Percentiles rank a stretch among this genome's conserved stretches.
These are phyloP conservation scores for Hydrotaea cyrtoneurina DNA, from an alignment of 2,888 invertebrate species.

Conservation along the genomic window DNA sequence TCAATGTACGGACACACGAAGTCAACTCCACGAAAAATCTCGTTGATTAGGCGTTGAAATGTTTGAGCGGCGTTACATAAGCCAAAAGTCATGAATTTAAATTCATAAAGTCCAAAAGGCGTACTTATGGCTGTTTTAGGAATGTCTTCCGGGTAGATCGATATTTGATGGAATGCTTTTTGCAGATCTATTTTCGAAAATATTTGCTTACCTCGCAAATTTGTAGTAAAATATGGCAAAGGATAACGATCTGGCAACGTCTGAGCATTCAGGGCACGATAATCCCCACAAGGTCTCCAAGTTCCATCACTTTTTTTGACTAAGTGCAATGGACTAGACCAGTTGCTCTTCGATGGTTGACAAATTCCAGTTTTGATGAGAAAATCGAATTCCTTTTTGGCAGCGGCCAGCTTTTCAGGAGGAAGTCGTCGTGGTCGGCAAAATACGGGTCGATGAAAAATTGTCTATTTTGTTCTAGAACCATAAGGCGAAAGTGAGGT, in stretches of 20 bases:
- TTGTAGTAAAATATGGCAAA: not conserved
- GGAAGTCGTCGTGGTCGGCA: constrained; percentile 70
- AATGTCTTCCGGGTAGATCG: constrained; percentile 13
- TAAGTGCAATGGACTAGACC: constrained; percentile 78
- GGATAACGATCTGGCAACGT: constrained; percentile 11
- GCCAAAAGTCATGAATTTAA: constrained; percentile 36
- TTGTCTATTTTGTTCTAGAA: not conserved
- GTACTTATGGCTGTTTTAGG: constrained; percentile 43
- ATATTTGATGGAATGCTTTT: no score
- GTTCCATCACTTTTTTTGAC: constrained; percentile 67
- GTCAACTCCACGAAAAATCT: constrained; percentile 33
- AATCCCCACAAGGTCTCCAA: constrained; percentile 60
- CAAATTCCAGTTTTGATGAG: constrained; percentile 77
- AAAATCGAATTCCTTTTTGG: no score
- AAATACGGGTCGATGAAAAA: constrained; percentile 37
- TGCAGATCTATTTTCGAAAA: no score
- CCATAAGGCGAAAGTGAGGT: not conserved
- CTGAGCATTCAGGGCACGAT: constrained; percentile 44
- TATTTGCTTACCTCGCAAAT: not conserved
- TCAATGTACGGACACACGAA: constrained; percentile 62
- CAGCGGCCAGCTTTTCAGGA: constrained; percentile 68
- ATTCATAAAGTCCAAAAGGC: constrained; percentile 39
- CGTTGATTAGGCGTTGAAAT: constrained; percentile 43
- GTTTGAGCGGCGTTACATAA: constrained; percentile 33
- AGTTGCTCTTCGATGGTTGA: constrained; percentile 77